Conservation (phyloP, 2,113 vertebrate genomes). For the Haemorhous mexicanus region DNA sequence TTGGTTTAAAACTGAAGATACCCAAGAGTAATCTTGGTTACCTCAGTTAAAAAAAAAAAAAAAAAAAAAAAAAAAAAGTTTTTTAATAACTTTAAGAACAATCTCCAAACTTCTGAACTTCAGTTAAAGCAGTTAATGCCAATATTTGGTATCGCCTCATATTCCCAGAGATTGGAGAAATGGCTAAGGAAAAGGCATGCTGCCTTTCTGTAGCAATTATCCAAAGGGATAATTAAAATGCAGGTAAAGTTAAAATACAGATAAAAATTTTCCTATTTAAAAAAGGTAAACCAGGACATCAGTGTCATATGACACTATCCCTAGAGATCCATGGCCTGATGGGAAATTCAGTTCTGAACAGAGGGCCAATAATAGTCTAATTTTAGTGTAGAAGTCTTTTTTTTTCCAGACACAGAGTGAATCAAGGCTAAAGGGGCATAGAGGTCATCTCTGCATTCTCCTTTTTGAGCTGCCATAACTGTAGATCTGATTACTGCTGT, state of each 20-base stretch:
- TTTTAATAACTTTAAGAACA: not conserved
- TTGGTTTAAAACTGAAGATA: not conserved
- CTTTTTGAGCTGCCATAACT: not conserved
- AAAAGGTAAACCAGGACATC: not conserved
- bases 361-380: not conserved
- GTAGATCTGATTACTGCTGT: not conserved
- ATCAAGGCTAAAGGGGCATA: not conserved
- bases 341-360: not conserved
- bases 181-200: not conserved
- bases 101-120: not conserved
- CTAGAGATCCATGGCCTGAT: not conserved
- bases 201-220: not conserved
- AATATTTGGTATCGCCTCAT: not conserved
- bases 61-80: not conserved
- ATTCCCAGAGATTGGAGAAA: not conserved
- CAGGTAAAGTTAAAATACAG: not conserved
- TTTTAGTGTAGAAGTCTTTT: not conserved
- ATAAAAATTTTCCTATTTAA: not conserved
- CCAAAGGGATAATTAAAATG: not conserved
- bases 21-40: accelerated
- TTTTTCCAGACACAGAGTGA: not conserved
- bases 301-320: not conserved
- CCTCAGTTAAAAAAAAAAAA: not conserved
- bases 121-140: not conserved
- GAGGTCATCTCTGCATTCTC: not conserved